phyloP scores from a whole-genome alignment of 2,797 vertebrate genomes.

The Sphenodon punctatus region DNA sequence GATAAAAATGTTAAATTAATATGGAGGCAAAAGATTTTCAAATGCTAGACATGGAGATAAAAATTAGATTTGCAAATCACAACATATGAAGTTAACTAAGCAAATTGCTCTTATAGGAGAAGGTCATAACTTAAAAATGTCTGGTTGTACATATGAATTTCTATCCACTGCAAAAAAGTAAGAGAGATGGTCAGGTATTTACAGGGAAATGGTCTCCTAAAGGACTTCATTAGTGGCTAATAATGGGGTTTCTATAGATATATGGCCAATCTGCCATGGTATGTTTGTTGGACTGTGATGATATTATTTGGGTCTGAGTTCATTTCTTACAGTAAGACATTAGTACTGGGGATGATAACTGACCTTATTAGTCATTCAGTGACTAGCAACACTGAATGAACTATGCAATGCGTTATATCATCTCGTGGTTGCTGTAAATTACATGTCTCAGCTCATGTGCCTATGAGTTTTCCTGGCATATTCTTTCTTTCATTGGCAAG shows the following conservation, averaged over 20 bases:
- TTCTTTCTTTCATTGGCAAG: background rate
- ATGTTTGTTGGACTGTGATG: background rate
- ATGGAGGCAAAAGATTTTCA: slow-evolving; percentile 68
- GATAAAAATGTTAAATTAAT: slow-evolving; percentile 76
- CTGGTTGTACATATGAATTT: slow-evolving; percentile 58
- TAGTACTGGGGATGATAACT: background rate
- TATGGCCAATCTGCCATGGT: background rate
- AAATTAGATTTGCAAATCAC: slow-evolving; percentile 76
- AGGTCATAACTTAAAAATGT: slow-evolving; percentile 65
- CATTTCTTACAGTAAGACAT: background rate
- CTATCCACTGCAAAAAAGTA: slow-evolving; percentile 2
- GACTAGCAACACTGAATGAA: fast-evolving
- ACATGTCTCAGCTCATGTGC: background rate
- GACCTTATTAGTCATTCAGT: too few relatives aligned
- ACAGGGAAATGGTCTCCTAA: slow-evolving; percentile 44
- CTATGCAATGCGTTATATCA: background rate
- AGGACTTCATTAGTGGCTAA: slow-evolving; percentile 41
- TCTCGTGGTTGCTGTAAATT: background rate
- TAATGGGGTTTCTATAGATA: background rate
- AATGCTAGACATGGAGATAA: slow-evolving; percentile 64
- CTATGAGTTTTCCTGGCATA: background rate
- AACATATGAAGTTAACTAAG: slow-evolving; percentile 70
- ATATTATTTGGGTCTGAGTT: background rate
- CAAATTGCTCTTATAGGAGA: slow-evolving; percentile 66
- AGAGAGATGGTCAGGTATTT: slow-evolving; percentile 30